These are phyloP conservation scores for Ectemnius lituratus DNA, from an alignment of 2,888 invertebrate genomes.

Conservation along the genomic window DNA sequence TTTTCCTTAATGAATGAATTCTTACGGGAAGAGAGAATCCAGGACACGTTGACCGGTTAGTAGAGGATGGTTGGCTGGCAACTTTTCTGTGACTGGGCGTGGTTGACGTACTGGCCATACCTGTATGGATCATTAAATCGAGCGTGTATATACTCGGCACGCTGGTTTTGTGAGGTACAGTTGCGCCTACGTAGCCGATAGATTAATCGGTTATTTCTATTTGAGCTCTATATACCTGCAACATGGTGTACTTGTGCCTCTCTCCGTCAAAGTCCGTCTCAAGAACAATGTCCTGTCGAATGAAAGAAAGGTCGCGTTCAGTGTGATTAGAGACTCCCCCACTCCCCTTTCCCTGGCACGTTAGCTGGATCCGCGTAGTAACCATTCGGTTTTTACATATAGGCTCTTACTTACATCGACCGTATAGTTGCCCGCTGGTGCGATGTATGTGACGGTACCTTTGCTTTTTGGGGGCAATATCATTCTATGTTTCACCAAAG, in stretches of 20 bases:
- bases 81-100: slow-evolving; percentile 97
- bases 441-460: slow-evolving; percentile 97
- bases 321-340: background rate
- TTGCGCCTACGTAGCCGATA: no score
- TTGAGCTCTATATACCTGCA: slow-evolving; percentile 82
- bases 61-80: slow-evolving; percentile 98
- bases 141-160: background rate
- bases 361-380: no score
- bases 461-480: slow-evolving; percentile 95
- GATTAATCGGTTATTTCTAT: no score
- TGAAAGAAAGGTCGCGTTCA: background rate
- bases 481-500: slow-evolving; percentile 97
- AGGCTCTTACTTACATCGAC: slow-evolving; percentile 85
- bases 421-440: slow-evolving; percentile 95
- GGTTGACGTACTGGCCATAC: slow-evolving; percentile 99
- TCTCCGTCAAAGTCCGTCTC: slow-evolving; percentile 99
- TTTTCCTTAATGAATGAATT: slow-evolving; percentile 54
- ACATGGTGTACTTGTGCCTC: slow-evolving; percentile 93
- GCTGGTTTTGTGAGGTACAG: no score
- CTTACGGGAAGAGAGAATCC: slow-evolving; percentile 98
- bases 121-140: slow-evolving; percentile 45
- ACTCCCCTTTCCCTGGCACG: background rate
- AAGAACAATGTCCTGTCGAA: slow-evolving; percentile 91
- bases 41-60: slow-evolving; percentile 98
- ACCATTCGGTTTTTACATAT: no score